Conservation (phyloP, 2,113 vertebrate species). For the Elanus axillaris region DNA sequence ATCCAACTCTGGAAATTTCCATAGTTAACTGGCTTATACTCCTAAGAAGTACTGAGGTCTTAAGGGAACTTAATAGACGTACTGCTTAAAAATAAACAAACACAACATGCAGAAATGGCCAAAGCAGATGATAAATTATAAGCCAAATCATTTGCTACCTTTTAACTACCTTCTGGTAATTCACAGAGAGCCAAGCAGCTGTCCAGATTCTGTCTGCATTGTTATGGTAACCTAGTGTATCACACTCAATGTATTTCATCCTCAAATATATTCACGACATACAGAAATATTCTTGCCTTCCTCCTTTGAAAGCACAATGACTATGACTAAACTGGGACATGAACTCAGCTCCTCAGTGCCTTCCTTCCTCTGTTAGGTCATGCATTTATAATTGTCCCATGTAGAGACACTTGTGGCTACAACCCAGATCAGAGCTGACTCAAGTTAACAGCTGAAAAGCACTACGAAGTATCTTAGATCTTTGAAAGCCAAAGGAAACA, state of each 20-base stretch:
- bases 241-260: background rate
- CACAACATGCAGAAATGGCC: background rate
- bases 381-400: background rate
- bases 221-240: background rate
- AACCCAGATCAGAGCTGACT: background rate
- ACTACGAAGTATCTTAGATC: background rate
- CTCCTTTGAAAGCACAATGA: background rate
- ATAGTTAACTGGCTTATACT: background rate
- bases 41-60: background rate
- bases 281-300: background rate
- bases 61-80: background rate
- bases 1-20: slow-evolving; percentile 13
- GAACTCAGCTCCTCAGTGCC: background rate
- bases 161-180: background rate
- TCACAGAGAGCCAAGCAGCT: background rate
- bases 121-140: background rate
- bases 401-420: background rate
- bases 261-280: background rate
- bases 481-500: background rate
- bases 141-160: background rate
- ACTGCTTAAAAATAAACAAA: background rate
- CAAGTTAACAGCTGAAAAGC: background rate
- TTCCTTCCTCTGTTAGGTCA: background rate
- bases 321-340: background rate
- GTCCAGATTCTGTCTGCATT: background rate